Evolutionary conservation across 2,113 vertebrate genomes (phyloP), one percentile per base, ranked within the genome.

Genomic region (Pimephales promelas): DNA sequence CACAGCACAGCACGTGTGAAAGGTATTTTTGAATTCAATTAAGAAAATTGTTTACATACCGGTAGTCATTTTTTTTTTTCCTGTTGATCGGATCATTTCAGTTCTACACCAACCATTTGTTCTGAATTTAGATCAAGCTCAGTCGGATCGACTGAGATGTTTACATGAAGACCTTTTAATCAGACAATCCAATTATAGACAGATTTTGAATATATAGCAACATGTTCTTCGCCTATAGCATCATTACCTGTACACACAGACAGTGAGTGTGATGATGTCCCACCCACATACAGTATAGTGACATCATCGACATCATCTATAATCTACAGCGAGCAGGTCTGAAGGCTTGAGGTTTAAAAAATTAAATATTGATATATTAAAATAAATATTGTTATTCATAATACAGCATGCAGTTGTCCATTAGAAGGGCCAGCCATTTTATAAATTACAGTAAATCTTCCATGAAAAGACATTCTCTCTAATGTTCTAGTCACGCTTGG

Each of bases 391-490:
- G 64, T 92, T 92, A 91, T 92, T 92, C 91, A 93, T 93, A 92
- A 93, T 92, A 93, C 89, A 92, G 92, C 90, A 93, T 89, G 86
- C 92, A 93, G 94, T 94, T 95, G 95, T 95, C 94, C 95, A 96
- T 96, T 96, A 96, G 94, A 92, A 91, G 93, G 94, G 93, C 92
- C 90, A 92, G 93, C 93, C 92, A 94, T 95, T 94, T 94, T 95
- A 93, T 94, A 96, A 96, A 95, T 94, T 94, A 95, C 93, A 93
- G 94, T 94, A 96, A 96, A 96, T 96, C 95, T 96, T 95, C 94
- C 95, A 96, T 96, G 95, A 96, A 97, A 97, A 97, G 94, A 96
- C 95, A 96, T 96, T 96, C 95, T 94, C 94, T 95, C 93, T 96
- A 96, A 96, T 96, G 95, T 95, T 91, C 92, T 90, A 94, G 95